Evolutionary conservation across 2,888 invertebrate genomes (phyloP).

Genomic region (Tachystola acroxantha): DNA sequence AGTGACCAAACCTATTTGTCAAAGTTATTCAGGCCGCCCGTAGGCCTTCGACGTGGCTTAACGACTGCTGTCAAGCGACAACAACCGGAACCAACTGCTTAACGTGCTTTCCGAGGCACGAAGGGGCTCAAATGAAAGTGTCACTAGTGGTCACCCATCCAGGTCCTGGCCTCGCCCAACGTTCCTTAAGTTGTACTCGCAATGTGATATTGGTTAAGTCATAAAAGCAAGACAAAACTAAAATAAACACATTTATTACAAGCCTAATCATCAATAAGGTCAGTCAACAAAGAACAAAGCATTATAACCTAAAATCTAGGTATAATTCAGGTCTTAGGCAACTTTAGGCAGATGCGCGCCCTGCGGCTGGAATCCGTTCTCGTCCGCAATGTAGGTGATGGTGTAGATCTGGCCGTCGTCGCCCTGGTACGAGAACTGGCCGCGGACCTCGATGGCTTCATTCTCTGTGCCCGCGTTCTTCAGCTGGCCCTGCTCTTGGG

Average conservation of each 20-base stretch:
- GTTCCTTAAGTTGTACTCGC: too few relatives aligned
- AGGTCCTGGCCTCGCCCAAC: too few relatives aligned
- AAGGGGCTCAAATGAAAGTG: too few relatives aligned
- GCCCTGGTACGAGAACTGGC: constrained; percentile 62
- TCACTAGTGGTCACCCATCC: too few relatives aligned
- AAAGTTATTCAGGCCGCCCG: too few relatives aligned
- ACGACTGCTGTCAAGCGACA: too few relatives aligned
- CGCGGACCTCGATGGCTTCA: constrained; percentile 65
- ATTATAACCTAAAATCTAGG: too few relatives aligned
- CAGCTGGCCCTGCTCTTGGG: constrained; percentile 44
- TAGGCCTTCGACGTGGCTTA: too few relatives aligned
- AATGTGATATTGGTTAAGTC: too few relatives aligned
- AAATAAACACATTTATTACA: not conserved
- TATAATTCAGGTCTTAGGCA: not conserved
- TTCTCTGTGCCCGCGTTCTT: constrained; percentile 62
- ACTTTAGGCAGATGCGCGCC: constrained; percentile 43
- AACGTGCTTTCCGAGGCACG: too few relatives aligned
- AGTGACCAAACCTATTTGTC: too few relatives aligned
- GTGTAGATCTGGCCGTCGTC: constrained; percentile 62
- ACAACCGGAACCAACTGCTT: too few relatives aligned
- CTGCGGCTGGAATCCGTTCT: constrained; percentile 71
- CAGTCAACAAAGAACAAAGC: not conserved
- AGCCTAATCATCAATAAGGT: not conserved
- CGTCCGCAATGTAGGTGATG: constrained; percentile 69
- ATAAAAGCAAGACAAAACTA: not conserved